A percentile compares a stretch with the other conserved stretches of the same genome.
phyloP scores from a whole-genome alignment of 1,140 invertebrate genomes.

The Steinernema feltiae region DNA sequence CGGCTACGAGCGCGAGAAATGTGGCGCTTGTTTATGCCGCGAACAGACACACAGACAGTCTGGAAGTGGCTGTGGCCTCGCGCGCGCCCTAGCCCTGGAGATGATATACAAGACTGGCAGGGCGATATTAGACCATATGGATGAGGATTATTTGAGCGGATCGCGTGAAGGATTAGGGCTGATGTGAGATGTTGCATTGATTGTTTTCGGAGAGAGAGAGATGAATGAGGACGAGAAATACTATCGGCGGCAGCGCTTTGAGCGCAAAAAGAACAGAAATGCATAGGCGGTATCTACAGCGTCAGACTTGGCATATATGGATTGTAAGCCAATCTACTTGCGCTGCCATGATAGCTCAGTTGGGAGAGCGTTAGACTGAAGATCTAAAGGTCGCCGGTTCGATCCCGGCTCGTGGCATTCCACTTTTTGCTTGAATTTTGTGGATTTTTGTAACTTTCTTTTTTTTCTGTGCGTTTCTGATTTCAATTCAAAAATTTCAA shows the following conservation, averaged over 20 bases:
- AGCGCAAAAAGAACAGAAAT: background rate
- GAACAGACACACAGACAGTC: background rate
- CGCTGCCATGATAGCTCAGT: slow-evolving; percentile 41
- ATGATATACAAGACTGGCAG: background rate
- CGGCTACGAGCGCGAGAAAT: background rate
- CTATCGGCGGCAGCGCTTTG: background rate
- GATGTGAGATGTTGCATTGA: background rate
- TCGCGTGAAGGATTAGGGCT: slow-evolving; percentile 8
- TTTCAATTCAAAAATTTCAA: too few species aligned
- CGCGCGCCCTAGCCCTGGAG: background rate
- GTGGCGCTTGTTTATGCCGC: slow-evolving; percentile 2
- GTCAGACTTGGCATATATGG: too few species aligned
- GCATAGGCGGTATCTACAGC: background rate
- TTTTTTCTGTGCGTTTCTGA: too few species aligned
- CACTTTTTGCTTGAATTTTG: too few species aligned
- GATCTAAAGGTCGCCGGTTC: slow-evolving; percentile 61
- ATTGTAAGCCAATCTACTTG: too few species aligned
- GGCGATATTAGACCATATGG: slow-evolving; percentile 1
- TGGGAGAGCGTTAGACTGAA: slow-evolving; percentile 61
- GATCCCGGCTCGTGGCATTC: too few species aligned
- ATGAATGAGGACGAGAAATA: background rate
- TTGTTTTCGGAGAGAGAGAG: background rate
- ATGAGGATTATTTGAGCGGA: background rate
- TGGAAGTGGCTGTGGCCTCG: background rate
- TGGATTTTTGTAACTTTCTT: too few species aligned